These are phyloP conservation scores for Osmerus eperlanus DNA, from an alignment of 2,113 vertebrate genomes.

Conservation along the genomic window DNA sequence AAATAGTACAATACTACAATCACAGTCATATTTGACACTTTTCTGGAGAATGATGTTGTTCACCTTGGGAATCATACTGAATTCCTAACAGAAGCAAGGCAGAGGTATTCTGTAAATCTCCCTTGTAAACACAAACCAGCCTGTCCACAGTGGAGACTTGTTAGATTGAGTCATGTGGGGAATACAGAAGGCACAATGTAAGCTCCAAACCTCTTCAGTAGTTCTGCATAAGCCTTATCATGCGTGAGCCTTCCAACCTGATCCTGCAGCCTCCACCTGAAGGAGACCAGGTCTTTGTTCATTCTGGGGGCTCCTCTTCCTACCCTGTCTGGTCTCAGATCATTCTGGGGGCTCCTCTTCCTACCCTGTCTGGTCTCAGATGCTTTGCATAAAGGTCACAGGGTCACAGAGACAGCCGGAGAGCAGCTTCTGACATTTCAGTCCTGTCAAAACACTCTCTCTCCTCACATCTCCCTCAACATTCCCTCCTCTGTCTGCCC, in stretches of 20 bases:
- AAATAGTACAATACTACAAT: no score
- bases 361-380: constrained; percentile 34
- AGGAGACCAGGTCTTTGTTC: constrained; percentile 45
- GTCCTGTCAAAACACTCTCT: constrained; percentile 38
- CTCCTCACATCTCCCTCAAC: constrained; percentile 17
- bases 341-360: no score
- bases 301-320: constrained; percentile 34
- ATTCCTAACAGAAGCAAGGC: no score
- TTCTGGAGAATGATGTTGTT: no score
- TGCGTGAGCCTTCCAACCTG: constrained; percentile 20
- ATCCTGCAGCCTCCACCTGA: constrained; percentile 34
- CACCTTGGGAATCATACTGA: no score
- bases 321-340: constrained; percentile 34
- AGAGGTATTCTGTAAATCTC: no score
- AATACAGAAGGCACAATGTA: constrained; percentile 31
- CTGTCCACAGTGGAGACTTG: no score
- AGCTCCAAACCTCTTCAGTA: constrained; percentile 23
- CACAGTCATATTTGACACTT: no score
- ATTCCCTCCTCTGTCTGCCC: constrained; percentile 20
- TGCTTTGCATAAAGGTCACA: constrained; percentile 61
- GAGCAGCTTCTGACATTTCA: constrained; percentile 36
- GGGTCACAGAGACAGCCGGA: constrained; percentile 44
- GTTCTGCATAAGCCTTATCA: constrained; percentile 41
- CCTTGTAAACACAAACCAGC: no score
- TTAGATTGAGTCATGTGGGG: constrained; percentile 12